Evolutionary conservation across 2,113 vertebrate genomes (phyloP).

Genomic region (Nibea coibor): DNA sequence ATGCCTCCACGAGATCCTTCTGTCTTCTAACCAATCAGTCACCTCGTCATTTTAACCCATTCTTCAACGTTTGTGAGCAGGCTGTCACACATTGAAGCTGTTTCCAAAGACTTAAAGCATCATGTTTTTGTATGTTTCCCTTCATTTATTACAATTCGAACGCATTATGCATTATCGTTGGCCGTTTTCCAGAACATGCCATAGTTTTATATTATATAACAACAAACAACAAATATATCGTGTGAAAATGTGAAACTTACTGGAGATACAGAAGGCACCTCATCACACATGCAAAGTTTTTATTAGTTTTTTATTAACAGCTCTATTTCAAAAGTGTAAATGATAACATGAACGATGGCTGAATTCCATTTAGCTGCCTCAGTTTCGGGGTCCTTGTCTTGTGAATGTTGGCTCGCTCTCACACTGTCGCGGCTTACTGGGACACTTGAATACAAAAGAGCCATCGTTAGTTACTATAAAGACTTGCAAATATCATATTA

Average conservation of each 20-base stretch:
- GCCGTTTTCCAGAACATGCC: not conserved
- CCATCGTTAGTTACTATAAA: not conserved
- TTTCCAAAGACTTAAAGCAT: not conserved
- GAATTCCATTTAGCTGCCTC: constrained; percentile 18
- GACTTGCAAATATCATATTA: not conserved
- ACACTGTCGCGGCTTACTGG: not conserved
- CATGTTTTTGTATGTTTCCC: not conserved
- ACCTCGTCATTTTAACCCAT: not conserved
- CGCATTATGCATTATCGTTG: not conserved
- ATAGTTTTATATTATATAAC: too few species aligned
- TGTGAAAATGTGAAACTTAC: not conserved
- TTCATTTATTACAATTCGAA: not conserved
- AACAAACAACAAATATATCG: too few species aligned
- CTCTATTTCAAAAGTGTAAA: not conserved
- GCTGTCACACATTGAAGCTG: not conserved
- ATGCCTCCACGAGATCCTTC: not conserved
- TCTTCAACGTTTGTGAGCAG: not conserved
- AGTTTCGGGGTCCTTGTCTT: not conserved
- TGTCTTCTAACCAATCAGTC: not conserved
- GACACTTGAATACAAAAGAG: not conserved
- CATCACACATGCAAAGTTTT: not conserved
- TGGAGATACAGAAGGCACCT: not conserved
- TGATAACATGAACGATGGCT: constrained; percentile 19
- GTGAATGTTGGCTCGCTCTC: constrained; percentile 11
- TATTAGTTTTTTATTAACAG: not conserved